A percentile compares a stretch with the other conserved stretches of the same genome.
Conservation (phyloP, 2,888 invertebrate species). For the Plagodis pulveraria region DNA sequence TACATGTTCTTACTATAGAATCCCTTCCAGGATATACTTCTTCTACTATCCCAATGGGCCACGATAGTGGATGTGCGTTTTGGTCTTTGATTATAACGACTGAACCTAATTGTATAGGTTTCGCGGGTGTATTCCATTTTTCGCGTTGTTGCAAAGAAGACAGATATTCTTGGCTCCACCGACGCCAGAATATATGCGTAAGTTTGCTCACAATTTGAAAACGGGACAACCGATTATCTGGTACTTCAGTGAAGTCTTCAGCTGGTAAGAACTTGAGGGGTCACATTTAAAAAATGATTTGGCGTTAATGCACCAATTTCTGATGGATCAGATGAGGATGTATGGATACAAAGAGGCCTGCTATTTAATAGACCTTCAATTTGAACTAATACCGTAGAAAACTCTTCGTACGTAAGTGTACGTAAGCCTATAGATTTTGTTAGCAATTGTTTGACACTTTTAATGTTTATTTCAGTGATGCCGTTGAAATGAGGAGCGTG, state of each 20-base stretch:
- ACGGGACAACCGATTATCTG: not conserved
- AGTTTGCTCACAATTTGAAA: not conserved
- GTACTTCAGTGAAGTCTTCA: not conserved
- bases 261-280: not conserved
- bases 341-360: not conserved
- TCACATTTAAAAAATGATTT: constrained; percentile 1
- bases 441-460: not conserved
- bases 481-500: not conserved
- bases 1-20: not conserved
- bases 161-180: not conserved
- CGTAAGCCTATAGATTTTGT: not conserved
- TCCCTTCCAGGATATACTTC: not conserved
- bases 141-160: not conserved
- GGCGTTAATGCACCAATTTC: not conserved
- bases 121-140: not conserved
- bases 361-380: not conserved
- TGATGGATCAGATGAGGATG: not conserved
- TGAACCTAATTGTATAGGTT: not conserved
- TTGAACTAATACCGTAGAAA: not conserved
- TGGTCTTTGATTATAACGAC: not conserved
- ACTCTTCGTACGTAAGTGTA: not conserved
- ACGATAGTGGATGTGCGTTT: not conserved
- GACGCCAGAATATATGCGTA: not conserved
- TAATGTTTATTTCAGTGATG: not conserved
- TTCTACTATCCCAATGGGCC: not conserved